Evolutionary conservation across 2,888 invertebrate species (phyloP).

Genomic region (Euplexia lucipara): DNA sequence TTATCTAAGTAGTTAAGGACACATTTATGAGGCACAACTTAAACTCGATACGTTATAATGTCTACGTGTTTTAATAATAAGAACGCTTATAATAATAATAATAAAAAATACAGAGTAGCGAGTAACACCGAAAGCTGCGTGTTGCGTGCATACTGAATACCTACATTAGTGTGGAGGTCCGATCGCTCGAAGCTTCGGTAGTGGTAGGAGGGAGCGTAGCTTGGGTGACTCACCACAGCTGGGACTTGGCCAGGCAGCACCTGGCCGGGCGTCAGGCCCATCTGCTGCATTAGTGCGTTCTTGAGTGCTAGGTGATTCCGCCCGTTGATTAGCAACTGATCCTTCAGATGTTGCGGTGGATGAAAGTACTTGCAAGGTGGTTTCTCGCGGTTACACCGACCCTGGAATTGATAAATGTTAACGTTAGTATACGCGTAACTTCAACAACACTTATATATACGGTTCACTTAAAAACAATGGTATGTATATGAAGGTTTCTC

Average conservation of each 20-base stretch:
- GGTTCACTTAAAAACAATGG: slow-evolving; percentile 20
- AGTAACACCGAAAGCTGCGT: slow-evolving; percentile 88
- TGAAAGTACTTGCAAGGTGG: slow-evolving; percentile 99
- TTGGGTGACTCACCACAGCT: slow-evolving; percentile 94
- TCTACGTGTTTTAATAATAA: slow-evolving; percentile 81
- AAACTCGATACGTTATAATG: slow-evolving; percentile 75
- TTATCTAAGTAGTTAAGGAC: slow-evolving; percentile 46
- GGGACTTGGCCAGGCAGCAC: slow-evolving; percentile 98
- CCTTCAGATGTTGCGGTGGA: slow-evolving; percentile 99
- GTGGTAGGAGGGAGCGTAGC: slow-evolving; percentile 48
- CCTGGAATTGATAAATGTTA: slow-evolving; percentile 92
- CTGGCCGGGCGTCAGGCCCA: slow-evolving; percentile 98
- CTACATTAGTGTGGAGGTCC: slow-evolving; percentile 80
- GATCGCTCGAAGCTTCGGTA: slow-evolving; percentile 85
- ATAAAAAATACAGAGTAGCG: slow-evolving; percentile 74
- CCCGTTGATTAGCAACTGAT: slow-evolving; percentile 99
- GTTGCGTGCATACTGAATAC: slow-evolving; percentile 84
- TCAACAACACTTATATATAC: slow-evolving; percentile 1
- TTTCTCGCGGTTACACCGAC: slow-evolving; percentile 99
- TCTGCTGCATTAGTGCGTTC: slow-evolving; percentile 99
- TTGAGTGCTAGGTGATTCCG: slow-evolving; percentile 99
- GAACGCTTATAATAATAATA: slow-evolving; percentile 77
- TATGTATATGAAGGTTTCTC: slow-evolving; percentile 10
- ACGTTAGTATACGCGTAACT: slow-evolving; percentile 22
- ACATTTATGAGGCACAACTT: slow-evolving; percentile 80